A percentile compares a stretch with the other conserved stretches of the same genome.
These are phyloP conservation scores for Actenoides lindsayi DNA, from an alignment of 2,113 vertebrate species.

Conservation along the genomic window DNA sequence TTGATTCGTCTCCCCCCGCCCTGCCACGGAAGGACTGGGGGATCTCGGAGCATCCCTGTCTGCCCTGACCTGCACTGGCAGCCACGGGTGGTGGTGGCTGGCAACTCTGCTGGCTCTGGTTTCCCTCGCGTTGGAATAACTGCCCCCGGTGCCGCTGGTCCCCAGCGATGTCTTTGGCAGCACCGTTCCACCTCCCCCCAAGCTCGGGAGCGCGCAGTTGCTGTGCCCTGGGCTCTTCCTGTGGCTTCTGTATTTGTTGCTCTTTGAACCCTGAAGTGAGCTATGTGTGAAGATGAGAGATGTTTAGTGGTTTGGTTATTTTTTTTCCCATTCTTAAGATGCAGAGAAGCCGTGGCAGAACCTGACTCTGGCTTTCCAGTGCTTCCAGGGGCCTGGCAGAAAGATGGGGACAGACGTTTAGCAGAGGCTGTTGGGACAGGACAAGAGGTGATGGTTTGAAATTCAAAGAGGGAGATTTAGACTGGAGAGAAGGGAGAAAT, in stretches of 20 bases:
- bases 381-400: neutral
- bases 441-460: neutral
- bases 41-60: neutral
- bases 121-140: neutral
- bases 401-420: neutral
- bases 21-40: neutral
- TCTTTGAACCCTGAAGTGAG: neutral
- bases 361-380: accelerated
- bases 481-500: neutral
- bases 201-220: neutral
- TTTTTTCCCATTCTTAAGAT: neutral
- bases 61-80: neutral
- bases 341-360: accelerated
- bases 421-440: neutral
- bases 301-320: no score
- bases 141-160: neutral
- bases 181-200: accelerated
- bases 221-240: neutral
- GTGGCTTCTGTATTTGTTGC: neutral
- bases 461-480: neutral
- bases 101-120: neutral
- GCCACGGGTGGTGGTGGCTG: neutral
- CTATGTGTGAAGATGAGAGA: neutral
- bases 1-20: neutral
- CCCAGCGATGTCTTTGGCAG: neutral